Percentiles rank a stretch among this genome's conserved stretches.
These are phyloP conservation scores for Eupelmus urozonus DNA, from an alignment of 2,888 invertebrate species.

Conservation along the genomic window DNA sequence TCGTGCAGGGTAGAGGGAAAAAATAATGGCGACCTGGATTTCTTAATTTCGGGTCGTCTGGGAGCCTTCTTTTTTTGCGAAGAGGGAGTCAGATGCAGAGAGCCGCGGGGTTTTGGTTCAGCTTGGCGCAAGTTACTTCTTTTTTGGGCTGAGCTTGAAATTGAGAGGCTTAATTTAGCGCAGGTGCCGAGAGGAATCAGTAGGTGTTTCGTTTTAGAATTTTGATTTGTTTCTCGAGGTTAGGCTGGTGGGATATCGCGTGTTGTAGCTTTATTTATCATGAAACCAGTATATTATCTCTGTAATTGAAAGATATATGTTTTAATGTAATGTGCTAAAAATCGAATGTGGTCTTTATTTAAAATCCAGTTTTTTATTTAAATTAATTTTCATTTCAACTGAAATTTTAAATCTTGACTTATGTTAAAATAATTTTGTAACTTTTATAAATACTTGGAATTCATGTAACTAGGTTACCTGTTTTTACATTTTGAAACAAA, in stretches of 20 bases:
- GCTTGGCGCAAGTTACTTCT: background rate
- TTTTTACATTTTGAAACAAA: conserved; percentile 9
- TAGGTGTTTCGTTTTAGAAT: background rate
- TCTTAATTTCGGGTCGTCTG: conserved; percentile 31
- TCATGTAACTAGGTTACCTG: conserved; percentile 1
- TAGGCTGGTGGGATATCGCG: background rate
- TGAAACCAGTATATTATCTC: too few relatives aligned
- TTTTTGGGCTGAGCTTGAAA: background rate
- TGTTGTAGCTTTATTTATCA: background rate
- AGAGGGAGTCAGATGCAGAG: too few relatives aligned
- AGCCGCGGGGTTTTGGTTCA: too few relatives aligned
- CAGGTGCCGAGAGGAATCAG: conserved; percentile 9
- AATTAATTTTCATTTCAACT: too few relatives aligned
- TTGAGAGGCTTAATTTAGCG: conserved; percentile 12
- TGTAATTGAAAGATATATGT: too few relatives aligned
- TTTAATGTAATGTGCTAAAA: too few relatives aligned
- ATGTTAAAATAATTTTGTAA: too few relatives aligned
- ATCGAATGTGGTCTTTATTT: too few relatives aligned
- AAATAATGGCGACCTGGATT: conserved; percentile 3
- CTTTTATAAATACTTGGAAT: background rate
- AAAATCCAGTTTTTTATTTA: too few relatives aligned
- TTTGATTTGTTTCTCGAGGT: background rate
- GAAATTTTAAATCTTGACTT: too few relatives aligned
- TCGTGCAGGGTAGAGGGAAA: background rate
- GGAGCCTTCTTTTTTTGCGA: too few relatives aligned